Evolutionary conservation across 2,888 invertebrate genomes (phyloP), one percentile per base, ranked within the genome.

Genomic region (Dolichomitus sp.): DNA sequence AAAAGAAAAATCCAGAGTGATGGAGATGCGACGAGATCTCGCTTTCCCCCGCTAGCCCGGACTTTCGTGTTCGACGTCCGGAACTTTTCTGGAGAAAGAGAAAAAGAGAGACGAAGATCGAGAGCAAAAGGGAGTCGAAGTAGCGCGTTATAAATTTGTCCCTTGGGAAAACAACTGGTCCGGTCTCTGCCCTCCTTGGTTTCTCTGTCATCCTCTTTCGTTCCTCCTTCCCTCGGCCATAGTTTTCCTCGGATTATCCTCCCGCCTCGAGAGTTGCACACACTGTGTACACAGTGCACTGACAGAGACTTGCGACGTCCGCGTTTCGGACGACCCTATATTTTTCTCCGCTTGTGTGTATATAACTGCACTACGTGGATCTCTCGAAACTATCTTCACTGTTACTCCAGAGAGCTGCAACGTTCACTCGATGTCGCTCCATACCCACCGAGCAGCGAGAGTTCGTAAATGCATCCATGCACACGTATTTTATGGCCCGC

Each of bases 381-480:
- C 75, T 80, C 80, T 74, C 57, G 23, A 80, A 84, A 80, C 42
- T 50, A 70, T 69, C 48, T 27, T 57, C 40, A 37, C 19, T 37
- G 37, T 70, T 65, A 23, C 48, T 69, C 50, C 54, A 65, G 1
- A 27, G 40, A 52, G 23, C n/a, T 6, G 17, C n/a, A 57, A 70
- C 33, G 48, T 80, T 73, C 33, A 9, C 69, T 72, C 79, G 75
- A 65, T 66, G 57, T 52, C 69, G 33, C 63, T 61, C 59, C 17
- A 23, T 68, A 37, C 4, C n/a, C 11, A 11, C 23, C 45, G 30
- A 78, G 19, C 65, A 23, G 30, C 45, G 83, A 88, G 84, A 88
- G 84, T 88, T 86, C 78, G 87, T 88, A 90, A 89, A 90, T 89
- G 91, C 91, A 90, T 88, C 89, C 88, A 90, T 89, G 91, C 91